Evolutionary conservation across 1,140 invertebrate genomes (phyloP).

Genomic region (Asobara japonica): DNA sequence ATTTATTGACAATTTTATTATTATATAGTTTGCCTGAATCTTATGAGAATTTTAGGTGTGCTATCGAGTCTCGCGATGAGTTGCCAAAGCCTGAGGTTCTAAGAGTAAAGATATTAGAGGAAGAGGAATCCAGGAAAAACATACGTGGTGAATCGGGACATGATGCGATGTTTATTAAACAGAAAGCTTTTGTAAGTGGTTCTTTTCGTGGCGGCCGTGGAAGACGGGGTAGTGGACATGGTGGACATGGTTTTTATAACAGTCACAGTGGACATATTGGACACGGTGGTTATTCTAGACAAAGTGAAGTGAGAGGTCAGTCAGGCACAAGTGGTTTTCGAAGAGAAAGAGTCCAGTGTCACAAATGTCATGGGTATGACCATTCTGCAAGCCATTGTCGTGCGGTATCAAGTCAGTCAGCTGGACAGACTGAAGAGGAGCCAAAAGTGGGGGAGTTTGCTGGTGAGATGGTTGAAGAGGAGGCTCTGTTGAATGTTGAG

Average conservation of each 20-base stretch:
- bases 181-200: not conserved
- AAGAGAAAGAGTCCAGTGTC: not conserved
- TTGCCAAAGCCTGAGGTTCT: constrained; percentile 30
- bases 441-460: not conserved
- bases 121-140: constrained; percentile 16
- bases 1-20: not conserved
- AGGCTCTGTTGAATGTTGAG: constrained; percentile 6
- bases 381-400: not conserved
- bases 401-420: not conserved
- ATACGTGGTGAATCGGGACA: not conserved
- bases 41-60: constrained; percentile 32
- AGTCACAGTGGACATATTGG: not conserved
- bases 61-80: constrained; percentile 33
- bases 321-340: not conserved
- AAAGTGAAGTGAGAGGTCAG: not conserved
- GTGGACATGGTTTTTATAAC: not conserved
- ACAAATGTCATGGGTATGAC: not conserved
- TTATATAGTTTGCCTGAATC: not conserved
- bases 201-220: not conserved
- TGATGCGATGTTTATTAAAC: constrained; percentile 25
- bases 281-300: not conserved
- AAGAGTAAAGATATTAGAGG: constrained; percentile 38
- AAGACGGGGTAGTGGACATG: not conserved
- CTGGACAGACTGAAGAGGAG: not conserved
- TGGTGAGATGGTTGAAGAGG: constrained; percentile 23